Base-by-base conservation (phyloP, 2,888 invertebrate genomes). In the Diadromus collaris region DNA sequence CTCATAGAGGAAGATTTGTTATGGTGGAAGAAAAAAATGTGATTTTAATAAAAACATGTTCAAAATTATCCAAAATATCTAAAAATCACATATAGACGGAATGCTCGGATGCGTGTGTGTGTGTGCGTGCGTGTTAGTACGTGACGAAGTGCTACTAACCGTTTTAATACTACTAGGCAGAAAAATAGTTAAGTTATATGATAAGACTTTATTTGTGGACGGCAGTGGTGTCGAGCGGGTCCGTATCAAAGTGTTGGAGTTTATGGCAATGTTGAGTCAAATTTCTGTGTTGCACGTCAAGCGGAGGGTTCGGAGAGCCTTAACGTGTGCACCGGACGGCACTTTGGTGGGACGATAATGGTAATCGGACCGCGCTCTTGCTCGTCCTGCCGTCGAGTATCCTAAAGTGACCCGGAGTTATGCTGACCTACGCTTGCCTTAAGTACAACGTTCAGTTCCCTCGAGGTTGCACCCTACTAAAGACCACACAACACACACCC, bases 321-420 rank as follows among this genome's bases (percentile, higher is more conserved):
- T 44, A 56, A 76, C 69, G 64, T 69, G 56, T 58, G 69, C 69
- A 44, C 76, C 48, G 64, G 69, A 76, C 63, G 69, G 48, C 54
- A 70, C 70, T 76, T 76, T 70, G 69, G 69, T 60, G 69, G 69
- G 34, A 60, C 69, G 69, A 70, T 70, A 70, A 70, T 70, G 69
- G 69, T 70, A 70, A 70, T 70, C 69, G 69, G 60, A 60, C 46
- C 46, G 9, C 46, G 69, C 60, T 54, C 24, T 54, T 63, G 27
- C 56, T 75, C 56, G 65, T 48, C 34, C 54, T 27, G 51, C 56
- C 58, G 60, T 44, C 69, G 65, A 75, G 78, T 81, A 61, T 80
- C 81, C 83, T 82, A 83, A 84, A 85, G 83, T 78, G 83, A 81
- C 82, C 82, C 64, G 60, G 82, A 83, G 82, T 85, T 84, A 85